Base-by-base conservation (phyloP, 2,113 vertebrate species). In the Camelus dromedarius region DNA sequence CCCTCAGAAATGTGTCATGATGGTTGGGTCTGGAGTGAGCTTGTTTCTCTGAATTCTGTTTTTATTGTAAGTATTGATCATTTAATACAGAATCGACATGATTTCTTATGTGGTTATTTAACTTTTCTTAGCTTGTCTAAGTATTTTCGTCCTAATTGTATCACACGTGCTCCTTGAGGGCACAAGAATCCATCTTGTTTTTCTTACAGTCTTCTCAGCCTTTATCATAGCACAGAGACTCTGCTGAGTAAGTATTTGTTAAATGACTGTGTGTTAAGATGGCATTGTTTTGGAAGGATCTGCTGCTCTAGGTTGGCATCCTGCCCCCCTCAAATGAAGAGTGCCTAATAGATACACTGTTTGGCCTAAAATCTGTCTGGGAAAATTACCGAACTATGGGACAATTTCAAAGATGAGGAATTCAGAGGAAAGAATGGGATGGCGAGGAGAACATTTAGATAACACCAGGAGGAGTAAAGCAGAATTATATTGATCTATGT, bases 261-360 rank as follows among this genome's bases (percentile, higher is more conserved):
- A 32, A 82, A 52, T 88, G 42, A 90, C 60, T 91, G 2, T 66
- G 20, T 75, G 32, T 87, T 92, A 94, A 75, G 52, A 72, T 70
- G 76, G 26, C 64, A 38, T 81, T 76, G 15, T 92, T 94, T 85
- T 69, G 87, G n/a, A 91, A 92, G 42, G 50, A 91, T 90, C 60
- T 90, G 26, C 32, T 95, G 35, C 85, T 91, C 56, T 67, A 75
- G 60, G 50, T 91, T 93, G 79, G 35, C 46, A 70, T 35, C 9
- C 26, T 58, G 91, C 18, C 28, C 24, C 13, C n/a, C 82, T 42
- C 11, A 76, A 32, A 80, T 93, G 73, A 92, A 88, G 52, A 96
- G 11, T 92, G 18, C 22, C 24, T 93, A 28, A 52, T 38, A 46
- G n/a, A 46, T 38, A 67, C 19, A 79, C 8, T 16, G n/a, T 28